These are phyloP conservation scores for Talpa occidentalis DNA, from an alignment of 2,113 vertebrate genomes.

Conservation along the genomic window DNA sequence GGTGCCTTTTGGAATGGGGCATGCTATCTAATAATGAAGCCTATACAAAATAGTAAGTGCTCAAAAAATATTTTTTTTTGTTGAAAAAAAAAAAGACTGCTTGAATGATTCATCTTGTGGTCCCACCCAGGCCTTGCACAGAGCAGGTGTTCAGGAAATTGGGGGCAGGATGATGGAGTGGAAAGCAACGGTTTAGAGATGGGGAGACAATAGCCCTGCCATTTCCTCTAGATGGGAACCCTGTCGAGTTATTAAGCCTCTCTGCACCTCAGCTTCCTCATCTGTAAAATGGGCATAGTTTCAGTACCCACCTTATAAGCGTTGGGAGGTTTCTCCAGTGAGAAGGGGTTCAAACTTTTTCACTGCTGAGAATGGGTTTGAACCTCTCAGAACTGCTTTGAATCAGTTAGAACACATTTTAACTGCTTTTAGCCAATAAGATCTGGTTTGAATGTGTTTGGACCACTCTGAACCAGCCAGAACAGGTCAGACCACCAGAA, in stretches of 20 bases:
- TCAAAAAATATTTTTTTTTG: neutral
- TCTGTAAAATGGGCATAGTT: neutral
- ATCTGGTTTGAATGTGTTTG: too few relatives aligned
- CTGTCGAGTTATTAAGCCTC: neutral
- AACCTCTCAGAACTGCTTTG: too few relatives aligned
- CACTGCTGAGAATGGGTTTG: too few relatives aligned
- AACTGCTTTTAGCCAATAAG: too few relatives aligned
- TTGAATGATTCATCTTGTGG: slow-evolving; percentile 66
- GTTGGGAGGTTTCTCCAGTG: neutral
- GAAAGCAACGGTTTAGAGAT: neutral
- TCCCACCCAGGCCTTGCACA: neutral
- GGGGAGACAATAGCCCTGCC: neutral
- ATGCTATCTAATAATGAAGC: slow-evolving; percentile 37
- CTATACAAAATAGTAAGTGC: slow-evolving; percentile 1
- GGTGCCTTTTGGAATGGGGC: slow-evolving; percentile 39
- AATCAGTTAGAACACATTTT: too few relatives aligned
- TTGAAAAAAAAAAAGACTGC: slow-evolving; percentile 25
- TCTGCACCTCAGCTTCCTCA: neutral
- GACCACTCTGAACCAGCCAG: too few relatives aligned
- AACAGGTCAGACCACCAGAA: too few relatives aligned
- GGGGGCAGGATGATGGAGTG: neutral
- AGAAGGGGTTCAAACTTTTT: too few relatives aligned
- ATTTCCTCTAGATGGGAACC: neutral
- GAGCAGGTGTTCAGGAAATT: slow-evolving; percentile 75
- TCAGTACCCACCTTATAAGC: neutral